These are phyloP conservation scores for Drosophila lacteicornis DNA, from an alignment of 1,140 invertebrate species.

Conservation along the genomic window DNA sequence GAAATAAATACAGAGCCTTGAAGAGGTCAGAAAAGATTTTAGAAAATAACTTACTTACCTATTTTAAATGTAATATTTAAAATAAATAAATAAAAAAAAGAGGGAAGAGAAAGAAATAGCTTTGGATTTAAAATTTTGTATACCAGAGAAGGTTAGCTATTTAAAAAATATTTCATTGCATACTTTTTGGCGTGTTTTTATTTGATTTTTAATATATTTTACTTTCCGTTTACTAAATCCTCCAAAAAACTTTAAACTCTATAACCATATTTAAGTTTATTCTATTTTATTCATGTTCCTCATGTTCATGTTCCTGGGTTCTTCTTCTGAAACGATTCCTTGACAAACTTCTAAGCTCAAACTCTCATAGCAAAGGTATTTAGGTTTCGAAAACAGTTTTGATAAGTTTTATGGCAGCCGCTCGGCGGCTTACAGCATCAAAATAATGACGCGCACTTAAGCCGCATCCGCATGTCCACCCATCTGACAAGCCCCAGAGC, in stretches of 20 bases:
- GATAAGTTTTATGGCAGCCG: conserved; percentile 62
- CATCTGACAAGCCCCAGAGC: neutral
- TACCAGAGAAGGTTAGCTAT: no score
- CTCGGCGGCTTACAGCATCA: conserved; percentile 47
- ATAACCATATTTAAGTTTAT: neutral
- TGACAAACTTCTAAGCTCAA: conserved; percentile 5
- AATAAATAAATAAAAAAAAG: no score
- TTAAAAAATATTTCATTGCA: neutral
- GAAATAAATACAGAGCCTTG: neutral
- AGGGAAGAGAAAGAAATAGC: no score
- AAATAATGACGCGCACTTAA: conserved; percentile 72
- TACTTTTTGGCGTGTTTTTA: neutral
- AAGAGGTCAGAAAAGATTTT: neutral
- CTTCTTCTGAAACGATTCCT: neutral
- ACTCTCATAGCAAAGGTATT: conserved; percentile 8
- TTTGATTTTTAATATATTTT: accelerated
- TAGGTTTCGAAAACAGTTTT: conserved; percentile 36
- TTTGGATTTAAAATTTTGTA: neutral
- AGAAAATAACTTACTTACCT: neutral
- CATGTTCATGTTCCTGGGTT: no score
- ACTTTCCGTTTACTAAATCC: neutral
- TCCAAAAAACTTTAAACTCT: neutral
- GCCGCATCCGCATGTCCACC: conserved; percentile 33
- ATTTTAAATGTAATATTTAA: no score
- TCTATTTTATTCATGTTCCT: no score